phyloP scores from a whole-genome alignment of 2,113 vertebrate genomes.

The Phycodurus eques region DNA sequence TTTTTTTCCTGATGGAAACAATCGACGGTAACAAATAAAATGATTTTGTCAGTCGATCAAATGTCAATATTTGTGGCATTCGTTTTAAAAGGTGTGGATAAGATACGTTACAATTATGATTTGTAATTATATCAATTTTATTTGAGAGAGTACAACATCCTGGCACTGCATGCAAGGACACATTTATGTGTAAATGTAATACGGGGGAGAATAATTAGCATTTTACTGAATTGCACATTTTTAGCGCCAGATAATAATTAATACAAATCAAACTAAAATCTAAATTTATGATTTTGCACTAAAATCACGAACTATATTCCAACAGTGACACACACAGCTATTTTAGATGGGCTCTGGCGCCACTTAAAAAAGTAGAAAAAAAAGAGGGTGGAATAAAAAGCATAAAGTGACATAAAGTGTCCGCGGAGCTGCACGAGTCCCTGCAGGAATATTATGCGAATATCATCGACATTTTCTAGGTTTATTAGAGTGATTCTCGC shows the following conservation, averaged over 20 bases:
- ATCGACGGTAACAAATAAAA: neutral
- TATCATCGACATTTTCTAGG: conserved; percentile 13
- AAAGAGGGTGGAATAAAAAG: neutral
- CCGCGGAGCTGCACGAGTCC: conserved; percentile 20
- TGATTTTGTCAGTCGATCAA: neutral
- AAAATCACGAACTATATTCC: neutral
- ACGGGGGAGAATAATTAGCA: neutral
- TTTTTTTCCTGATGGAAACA: neutral
- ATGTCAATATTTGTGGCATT: neutral
- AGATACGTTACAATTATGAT: neutral
- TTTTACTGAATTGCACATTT: neutral
- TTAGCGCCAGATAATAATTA: neutral
- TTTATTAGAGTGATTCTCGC: conserved; percentile 29
- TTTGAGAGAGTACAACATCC: neutral
- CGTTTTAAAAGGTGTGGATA: neutral
- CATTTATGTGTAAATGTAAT: neutral
- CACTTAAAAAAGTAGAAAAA: neutral
- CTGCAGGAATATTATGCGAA: conserved; percentile 19
- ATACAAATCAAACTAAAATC: neutral
- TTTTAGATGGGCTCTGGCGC: neutral
- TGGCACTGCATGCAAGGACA: neutral
- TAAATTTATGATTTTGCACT: neutral
- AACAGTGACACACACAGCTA: conserved; percentile 3
- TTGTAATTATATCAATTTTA: neutral
- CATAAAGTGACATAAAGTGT: conserved; percentile 36